phyloP scores from a whole-genome alignment of 2,888 invertebrate species.

The Cepaea hortensis region DNA sequence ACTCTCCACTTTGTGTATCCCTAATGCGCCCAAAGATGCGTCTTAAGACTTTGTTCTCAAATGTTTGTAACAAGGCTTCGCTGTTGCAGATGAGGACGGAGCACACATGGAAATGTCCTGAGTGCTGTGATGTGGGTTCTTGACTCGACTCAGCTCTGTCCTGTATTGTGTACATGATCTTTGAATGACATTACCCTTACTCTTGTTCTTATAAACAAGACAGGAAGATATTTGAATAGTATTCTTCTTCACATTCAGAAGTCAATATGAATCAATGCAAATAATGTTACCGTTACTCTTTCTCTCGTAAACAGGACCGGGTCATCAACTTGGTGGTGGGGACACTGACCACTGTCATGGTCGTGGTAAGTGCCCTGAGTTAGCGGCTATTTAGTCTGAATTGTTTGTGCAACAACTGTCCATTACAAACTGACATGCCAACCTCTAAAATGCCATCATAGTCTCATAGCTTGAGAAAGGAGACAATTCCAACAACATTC shows the following conservation, averaged over 20 bases:
- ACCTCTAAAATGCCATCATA: no score
- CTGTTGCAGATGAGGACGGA: no score
- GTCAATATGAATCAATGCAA: neutral
- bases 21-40: no score
- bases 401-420: neutral
- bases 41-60: no score
- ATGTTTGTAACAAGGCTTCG: no score
- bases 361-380: conserved; percentile 64
- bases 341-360: conserved; percentile 66
- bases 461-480: no score
- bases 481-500: no score
- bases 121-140: no score
- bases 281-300: neutral
- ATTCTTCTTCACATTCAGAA: neutral
- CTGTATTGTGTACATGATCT: no score
- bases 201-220: conserved; percentile 63
- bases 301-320: conserved; percentile 66
- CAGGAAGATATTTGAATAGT: conserved; percentile 45
- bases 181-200: neutral
- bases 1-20: no score
- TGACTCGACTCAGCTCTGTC: no score
- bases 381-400: neutral
- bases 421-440: neutral
- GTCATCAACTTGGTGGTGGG: conserved; percentile 71
- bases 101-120: no score